Percentiles rank a stretch among this genome's conserved stretches.
These are phyloP conservation scores for Atherinosoma microstoma DNA, from an alignment of 2,797 vertebrate genomes.

Conservation along the genomic window DNA sequence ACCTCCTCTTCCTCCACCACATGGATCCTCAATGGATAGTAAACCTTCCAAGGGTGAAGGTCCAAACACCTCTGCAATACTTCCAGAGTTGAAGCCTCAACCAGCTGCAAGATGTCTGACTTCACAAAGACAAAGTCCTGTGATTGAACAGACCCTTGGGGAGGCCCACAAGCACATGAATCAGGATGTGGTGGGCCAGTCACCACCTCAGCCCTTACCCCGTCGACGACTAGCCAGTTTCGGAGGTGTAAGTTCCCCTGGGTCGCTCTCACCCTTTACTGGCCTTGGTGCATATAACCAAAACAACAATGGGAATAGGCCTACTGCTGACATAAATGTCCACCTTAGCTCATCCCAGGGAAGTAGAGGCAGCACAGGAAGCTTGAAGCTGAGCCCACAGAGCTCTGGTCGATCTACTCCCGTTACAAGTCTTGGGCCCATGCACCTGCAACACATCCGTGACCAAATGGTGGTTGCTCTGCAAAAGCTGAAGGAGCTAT, in stretches of 20 bases:
- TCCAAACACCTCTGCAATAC: conserved; percentile 40
- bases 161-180: conserved; percentile 87
- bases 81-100: conserved; percentile 67
- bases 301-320: conserved; percentile 86
- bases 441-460: conserved; percentile 93
- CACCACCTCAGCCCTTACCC: conserved; percentile 78
- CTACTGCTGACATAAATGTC: conserved; percentile 75
- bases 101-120: conserved; percentile 83
- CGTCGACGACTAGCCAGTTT: conserved; percentile 93
- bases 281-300: conserved; percentile 85
- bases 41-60: conserved; percentile 66
- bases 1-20: conserved; percentile 80
- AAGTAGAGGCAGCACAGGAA: conserved; percentile 80
- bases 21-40: conserved; percentile 66
- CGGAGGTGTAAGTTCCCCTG: conserved; percentile 90
- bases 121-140: conserved; percentile 81
- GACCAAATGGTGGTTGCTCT: conserved; percentile 97
- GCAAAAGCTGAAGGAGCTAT: conserved; percentile 92
- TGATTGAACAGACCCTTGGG: conserved; percentile 87
- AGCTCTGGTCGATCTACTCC: conserved; percentile 91
- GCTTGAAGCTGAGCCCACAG: conserved; percentile 89
- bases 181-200: conserved; percentile 81
- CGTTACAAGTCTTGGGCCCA: conserved; percentile 85
- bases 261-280: conserved; percentile 89
- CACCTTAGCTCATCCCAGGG: conserved; percentile 85